phyloP scores from a whole-genome alignment of 2,888 invertebrate genomes.

The Tetanocera ferruginea region DNA sequence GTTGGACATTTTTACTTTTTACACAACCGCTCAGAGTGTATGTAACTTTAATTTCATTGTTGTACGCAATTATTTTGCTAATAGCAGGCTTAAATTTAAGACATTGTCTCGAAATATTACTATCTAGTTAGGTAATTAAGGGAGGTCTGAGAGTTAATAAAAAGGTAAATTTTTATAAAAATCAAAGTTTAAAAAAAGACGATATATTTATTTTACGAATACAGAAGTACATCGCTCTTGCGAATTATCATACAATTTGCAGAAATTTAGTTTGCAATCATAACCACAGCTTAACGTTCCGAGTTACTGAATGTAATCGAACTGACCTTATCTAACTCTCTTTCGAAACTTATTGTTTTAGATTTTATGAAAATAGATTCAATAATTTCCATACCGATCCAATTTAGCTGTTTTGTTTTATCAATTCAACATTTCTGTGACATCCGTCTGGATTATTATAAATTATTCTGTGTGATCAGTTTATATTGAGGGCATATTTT shows the following conservation, averaged over 20 bases:
- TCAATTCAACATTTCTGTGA: not conserved
- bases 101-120: too few relatives aligned
- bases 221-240: too few relatives aligned
- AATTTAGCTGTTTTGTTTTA: not conserved
- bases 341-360: not conserved
- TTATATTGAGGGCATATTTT: not conserved
- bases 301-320: not conserved
- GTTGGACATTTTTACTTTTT: conserved; percentile 4
- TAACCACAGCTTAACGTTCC: not conserved
- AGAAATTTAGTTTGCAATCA: not conserved
- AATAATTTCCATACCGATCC: not conserved
- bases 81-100: not conserved
- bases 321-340: conserved; percentile 1
- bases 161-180: too few relatives aligned
- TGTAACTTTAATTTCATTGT: not conserved
- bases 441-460: not conserved
- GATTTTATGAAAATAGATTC: conserved; percentile 1
- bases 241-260: not conserved
- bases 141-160: too few relatives aligned
- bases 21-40: not conserved
- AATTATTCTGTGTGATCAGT: not conserved
- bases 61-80: not conserved
- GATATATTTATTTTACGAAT: too few relatives aligned
- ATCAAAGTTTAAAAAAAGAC: too few relatives aligned
- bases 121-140: too few relatives aligned